Evolutionary conservation across 2,797 vertebrate genomes (phyloP).

Genomic region (Phataginus tricuspis): DNA sequence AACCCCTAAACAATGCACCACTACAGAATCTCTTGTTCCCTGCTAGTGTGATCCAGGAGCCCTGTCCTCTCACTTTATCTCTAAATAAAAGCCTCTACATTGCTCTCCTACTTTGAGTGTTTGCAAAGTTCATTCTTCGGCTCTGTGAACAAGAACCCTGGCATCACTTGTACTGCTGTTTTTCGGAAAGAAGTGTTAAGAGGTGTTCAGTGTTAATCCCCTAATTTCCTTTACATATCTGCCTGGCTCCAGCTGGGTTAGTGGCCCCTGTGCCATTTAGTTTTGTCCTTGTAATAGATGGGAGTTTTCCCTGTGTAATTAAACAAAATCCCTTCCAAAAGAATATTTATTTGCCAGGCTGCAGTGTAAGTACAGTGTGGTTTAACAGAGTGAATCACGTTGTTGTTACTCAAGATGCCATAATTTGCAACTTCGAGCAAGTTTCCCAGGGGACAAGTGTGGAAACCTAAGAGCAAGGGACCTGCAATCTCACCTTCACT

Average conservation of each 20-base stretch:
- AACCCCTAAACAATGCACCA: too few species aligned
- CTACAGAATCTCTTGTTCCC: too few species aligned
- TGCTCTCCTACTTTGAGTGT: too few species aligned
- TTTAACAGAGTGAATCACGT: constrained; percentile 31
- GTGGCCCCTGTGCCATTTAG: neutral
- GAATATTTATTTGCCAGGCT: neutral
- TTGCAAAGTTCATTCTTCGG: too few species aligned
- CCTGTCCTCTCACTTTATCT: too few species aligned
- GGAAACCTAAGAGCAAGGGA: constrained; percentile 63
- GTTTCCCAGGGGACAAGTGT: constrained; percentile 23
- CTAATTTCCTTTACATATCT: neutral
- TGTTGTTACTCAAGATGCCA: constrained; percentile 30
- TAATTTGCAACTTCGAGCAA: constrained; percentile 26
- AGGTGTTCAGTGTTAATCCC: neutral
- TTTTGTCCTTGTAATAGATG: neutral
- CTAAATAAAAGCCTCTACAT: too few species aligned
- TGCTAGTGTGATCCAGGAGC: too few species aligned
- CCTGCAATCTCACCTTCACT: constrained; percentile 53
- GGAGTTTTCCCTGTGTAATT: neutral
- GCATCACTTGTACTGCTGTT: neutral
- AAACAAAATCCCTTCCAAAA: neutral
- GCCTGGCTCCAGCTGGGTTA: neutral
- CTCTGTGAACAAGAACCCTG: too few species aligned
- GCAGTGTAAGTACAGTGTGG: neutral
- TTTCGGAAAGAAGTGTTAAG: neutral